Evolutionary conservation across 2,888 invertebrate genomes (phyloP).

Genomic region (Drosophila eohydei): DNA sequence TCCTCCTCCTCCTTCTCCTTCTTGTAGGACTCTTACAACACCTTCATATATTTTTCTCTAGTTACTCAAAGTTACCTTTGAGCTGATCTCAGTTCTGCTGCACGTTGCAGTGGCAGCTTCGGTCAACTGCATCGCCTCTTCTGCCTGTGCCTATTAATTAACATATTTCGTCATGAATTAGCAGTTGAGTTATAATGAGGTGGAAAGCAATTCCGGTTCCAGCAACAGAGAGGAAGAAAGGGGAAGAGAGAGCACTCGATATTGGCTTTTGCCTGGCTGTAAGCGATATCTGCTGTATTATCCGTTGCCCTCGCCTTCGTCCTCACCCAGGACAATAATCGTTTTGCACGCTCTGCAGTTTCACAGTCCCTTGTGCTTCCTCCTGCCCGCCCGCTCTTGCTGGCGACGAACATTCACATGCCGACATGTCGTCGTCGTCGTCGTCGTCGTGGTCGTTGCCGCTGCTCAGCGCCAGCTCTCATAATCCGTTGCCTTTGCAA

Average conservation of each 20-base stretch:
- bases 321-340: constrained; percentile 63
- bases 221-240: background rate
- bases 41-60: background rate
- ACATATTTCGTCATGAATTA: constrained; percentile 73
- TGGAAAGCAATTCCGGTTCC: constrained; percentile 51
- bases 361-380: constrained; percentile 24
- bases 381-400: background rate
- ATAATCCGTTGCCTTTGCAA: constrained; percentile 62
- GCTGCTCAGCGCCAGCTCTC: constrained; percentile 69
- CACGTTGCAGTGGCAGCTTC: constrained; percentile 3
- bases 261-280: constrained; percentile 23
- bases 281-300: constrained; percentile 41
- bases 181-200: constrained; percentile 63
- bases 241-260: background rate
- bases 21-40: background rate
- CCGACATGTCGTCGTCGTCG: constrained; percentile 46
- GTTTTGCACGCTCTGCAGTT: constrained; percentile 62
- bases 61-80: background rate
- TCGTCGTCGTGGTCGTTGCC: constrained; percentile 4
- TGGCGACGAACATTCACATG: constrained; percentile 47
- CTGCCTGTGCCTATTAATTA: constrained; percentile 60
- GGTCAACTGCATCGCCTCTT: constrained; percentile 15
- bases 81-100: background rate
- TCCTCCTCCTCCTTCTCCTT: too few relatives aligned
- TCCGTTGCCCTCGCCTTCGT: constrained; percentile 11